Base-by-base conservation (phyloP, 2,113 vertebrate species). In the Pseudolaguvia tuberculata region DNA sequence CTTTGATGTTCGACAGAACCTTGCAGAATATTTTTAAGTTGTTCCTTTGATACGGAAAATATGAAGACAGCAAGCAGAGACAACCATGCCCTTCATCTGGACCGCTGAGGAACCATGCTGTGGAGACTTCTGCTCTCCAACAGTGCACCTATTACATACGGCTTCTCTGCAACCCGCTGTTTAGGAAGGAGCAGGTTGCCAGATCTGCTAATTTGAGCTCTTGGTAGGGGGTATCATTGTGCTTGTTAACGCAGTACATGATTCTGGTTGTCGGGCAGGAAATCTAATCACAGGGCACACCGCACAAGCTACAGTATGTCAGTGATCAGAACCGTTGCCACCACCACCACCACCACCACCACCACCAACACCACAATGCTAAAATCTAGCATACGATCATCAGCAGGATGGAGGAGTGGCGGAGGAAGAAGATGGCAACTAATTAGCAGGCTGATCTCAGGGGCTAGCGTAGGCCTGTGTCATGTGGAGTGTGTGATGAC, bases 161-260 rank as follows among this genome's bases (percentile, higher is more conserved):
- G 55, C 48, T 69, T 81, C 69, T 77, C 59, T 9, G 27, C 57
- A 57, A 61, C 29, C 70, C 71, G 20, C 56, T 72, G 67, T 31
- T 70, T 74, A 50, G 74, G 57, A 72, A 77, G 69, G 68, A 73
- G 59, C 53, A 69, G 61, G 62, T 68, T 82, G 52, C 73, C 59
- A 81, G 61, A 61, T 78, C 81, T 51, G 31, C 48, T 67, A 79
- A 79, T 77, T 78, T 79, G 70, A 76, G 42, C 42, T 76, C 69
- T 77, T 55, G 52, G 68, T 71, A 66, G 67, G 73, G 73, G 79
- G 80, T 67, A 70, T 65, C 47, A 69, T 73, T 63, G 50, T 74
- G 72, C 67, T 76, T 72, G 78, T 76, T 72, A 76, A 72, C 53
- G 5, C 55, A 47, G 56, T 50, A 72, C 73, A 53, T 72, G 21